Evolutionary conservation across 2,113 vertebrate genomes (phyloP), one percentile per base, ranked within the genome.

Genomic region (Brachionichthys hirsutus): DNA sequence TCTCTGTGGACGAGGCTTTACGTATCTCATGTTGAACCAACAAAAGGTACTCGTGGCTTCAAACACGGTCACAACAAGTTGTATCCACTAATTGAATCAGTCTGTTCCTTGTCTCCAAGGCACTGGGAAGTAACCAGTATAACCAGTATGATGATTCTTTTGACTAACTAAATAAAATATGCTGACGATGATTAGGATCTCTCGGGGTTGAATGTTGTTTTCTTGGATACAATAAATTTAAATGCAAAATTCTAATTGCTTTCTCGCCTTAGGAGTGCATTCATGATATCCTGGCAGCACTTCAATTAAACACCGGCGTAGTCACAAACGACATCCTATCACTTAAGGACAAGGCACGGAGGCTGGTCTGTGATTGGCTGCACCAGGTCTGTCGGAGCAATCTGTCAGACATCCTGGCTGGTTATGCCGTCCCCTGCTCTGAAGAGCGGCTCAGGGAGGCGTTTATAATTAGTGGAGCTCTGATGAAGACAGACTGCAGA

Each of bases 1-100:
- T 0, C 92, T 96, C 62, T 95, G 94, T 2, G 95, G 95, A 5
- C 88, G 95, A 74, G 94, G 93, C 0, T 90, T 99, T 36, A 85
- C 93, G 8, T 82, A 93, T 76, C 89, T 96, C 3, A 88, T 90
- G 62, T 90, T 99, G 68, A 93, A 89, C 82, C 94, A 93, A 80
- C 91, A 93, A 73, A 91, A 95, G 94, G 97, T 98, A 89, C 2
- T 48, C 16, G 20, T 36, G 4, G 19, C 4, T n/a, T 48, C 3
- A 60, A 65, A 62, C 13, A 11, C 54, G 44, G 8, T 35, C 2
- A 36, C 9, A 49, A 45, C n/a, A 19, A 18, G 8, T 13, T 48
- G 30, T 30, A 30, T 30, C 5, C 5, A 16, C 13, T 49, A 13
- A n/a, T 62, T 61, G 0, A 30, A 14, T 13, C 16, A 36, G 3